A percentile compares a stretch with the other conserved stretches of the same genome.
Conservation (phyloP, 2,113 vertebrate species). For the Dissostichus mawsoni region DNA sequence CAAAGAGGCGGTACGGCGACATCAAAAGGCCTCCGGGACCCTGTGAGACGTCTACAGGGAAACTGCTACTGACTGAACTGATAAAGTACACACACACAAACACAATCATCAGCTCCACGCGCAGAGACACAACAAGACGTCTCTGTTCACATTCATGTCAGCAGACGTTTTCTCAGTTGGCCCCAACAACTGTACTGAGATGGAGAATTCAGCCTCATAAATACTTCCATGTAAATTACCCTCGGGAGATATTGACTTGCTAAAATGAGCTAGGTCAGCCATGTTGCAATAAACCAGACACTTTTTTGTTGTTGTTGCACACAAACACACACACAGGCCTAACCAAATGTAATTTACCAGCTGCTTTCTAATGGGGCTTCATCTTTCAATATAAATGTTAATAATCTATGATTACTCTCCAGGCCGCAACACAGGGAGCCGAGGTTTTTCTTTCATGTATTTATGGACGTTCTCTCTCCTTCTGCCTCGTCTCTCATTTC, state of each 20-base stretch:
- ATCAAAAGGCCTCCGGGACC: conserved; percentile 15
- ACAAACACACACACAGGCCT: conserved; percentile 24
- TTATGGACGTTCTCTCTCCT: conserved; percentile 37
- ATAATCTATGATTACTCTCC: conserved; percentile 78
- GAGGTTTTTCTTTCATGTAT: conserved; percentile 43
- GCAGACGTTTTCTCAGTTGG: conserved; percentile 17
- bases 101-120: neutral
- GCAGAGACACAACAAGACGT: conserved; percentile 23
- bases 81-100: conserved; percentile 23
- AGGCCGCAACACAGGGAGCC: conserved; percentile 40
- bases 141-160: conserved; percentile 51
- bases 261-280: conserved; percentile 63
- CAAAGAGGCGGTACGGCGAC: neutral
- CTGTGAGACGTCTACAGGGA: conserved; percentile 6
- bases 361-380: conserved; percentile 79
- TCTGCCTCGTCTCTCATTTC: neutral
- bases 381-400: conserved; percentile 83
- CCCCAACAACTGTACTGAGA: conserved; percentile 39
- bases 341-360: conserved; percentile 75
- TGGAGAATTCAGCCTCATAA: conserved; percentile 45
- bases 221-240: conserved; percentile 62
- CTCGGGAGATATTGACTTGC: conserved; percentile 60
- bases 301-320: conserved; percentile 15
- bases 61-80: neutral
- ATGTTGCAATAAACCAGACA: conserved; percentile 63